A percentile compares a stretch with the other conserved stretches of the same genome.
Conservation (phyloP, 2,888 invertebrate genomes). For the Rhyacophila evoluta region DNA sequence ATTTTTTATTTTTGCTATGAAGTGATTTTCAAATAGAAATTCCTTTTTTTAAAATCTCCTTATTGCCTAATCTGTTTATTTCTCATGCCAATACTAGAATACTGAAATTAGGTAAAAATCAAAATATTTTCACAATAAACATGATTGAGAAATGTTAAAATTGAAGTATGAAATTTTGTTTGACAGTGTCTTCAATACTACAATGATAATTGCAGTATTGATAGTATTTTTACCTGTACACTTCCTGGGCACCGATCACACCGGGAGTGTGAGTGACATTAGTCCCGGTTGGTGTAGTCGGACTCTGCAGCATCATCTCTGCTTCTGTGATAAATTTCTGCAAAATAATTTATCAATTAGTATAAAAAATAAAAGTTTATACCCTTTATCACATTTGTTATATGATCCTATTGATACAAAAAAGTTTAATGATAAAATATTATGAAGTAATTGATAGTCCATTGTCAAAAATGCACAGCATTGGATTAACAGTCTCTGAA, state of each 20-base stretch:
- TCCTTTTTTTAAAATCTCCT: too few relatives aligned
- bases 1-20: too few relatives aligned
- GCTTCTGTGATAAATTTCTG: conserved; percentile 86
- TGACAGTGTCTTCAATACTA: background rate
- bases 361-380: background rate
- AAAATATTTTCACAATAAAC: too few relatives aligned
- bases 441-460: too few relatives aligned
- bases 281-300: conserved; percentile 76
- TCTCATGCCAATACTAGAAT: too few relatives aligned
- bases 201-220: background rate
- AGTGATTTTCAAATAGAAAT: too few relatives aligned
- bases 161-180: too few relatives aligned
- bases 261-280: conserved; percentile 83
- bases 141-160: too few relatives aligned
- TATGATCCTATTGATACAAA: background rate
- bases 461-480: too few relatives aligned
- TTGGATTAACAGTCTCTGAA: too few relatives aligned
- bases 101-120: too few relatives aligned
- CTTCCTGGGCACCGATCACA: conserved; percentile 98
- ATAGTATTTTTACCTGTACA: conserved; percentile 78
- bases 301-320: conserved; percentile 82
- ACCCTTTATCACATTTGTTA: background rate
- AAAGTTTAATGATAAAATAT: background rate
- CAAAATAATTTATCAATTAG: conserved; percentile 56
- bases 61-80: too few relatives aligned